Base-by-base conservation (phyloP, 2,113 vertebrate species). In the Epinephelus lanceolatus region DNA sequence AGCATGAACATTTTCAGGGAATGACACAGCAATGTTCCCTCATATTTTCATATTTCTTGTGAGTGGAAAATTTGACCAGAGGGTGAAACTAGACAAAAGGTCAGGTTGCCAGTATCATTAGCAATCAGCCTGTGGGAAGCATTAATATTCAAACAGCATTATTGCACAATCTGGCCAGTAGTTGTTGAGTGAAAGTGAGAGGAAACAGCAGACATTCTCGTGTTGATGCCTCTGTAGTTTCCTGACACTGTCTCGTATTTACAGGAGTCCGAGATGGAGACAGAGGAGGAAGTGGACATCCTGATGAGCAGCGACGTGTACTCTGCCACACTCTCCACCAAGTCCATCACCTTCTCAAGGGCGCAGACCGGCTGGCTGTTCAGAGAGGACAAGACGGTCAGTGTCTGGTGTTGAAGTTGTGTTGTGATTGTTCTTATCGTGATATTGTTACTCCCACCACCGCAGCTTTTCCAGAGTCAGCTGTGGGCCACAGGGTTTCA, bases 241-340 rank as follows among this genome's bases (percentile, higher is more conserved):
- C 1, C 30, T 52, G 5, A 42, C 30, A 1, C 45, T 27, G 18
- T 59, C 10, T 13, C 75, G 49, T 65, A 3, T 59, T 74, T 85
- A 27, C 88, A 99, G 98, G 98, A 99, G 92, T 99, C 98, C 0
- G 98, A 99, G 93, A 96, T 98, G 97, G 98, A 99, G 95, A 99
- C 98, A 0, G 98, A 99, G 89, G 98, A 99, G 76, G 98, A 99
- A 83, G 98, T 99, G 86, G 98, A 99, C 93, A 99, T 99, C 94
- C 93, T 99, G 93, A 99, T 99, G 98, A 99, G 98, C 94, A 99
- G 98, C 1, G 98, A 99, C 68, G 98, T 99, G 87, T 99, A 99
- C 94, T 99, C 98, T 0, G 98, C 98, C 89, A 99, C 98, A 0
- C 95, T 99, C 87, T 99, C 98, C 91, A 99, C 98, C 88, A 99